These are phyloP conservation scores for Pandemis corylana DNA, from an alignment of 2,888 invertebrate species.

Conservation along the genomic window DNA sequence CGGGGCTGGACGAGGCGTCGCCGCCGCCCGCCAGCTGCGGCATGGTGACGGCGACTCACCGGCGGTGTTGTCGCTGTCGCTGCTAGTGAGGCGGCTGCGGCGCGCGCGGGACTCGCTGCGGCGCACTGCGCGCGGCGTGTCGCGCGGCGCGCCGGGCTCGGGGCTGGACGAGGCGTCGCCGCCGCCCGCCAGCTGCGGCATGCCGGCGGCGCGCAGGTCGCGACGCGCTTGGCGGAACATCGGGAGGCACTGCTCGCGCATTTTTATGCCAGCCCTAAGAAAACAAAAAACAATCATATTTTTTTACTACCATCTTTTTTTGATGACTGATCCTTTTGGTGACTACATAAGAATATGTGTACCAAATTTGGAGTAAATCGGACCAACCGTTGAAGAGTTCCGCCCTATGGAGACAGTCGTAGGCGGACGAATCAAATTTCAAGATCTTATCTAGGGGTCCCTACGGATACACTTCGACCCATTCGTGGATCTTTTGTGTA, in stretches of 20 bases:
- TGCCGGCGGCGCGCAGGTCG: slow-evolving; percentile 87
- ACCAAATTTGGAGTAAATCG: no score
- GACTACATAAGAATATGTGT: no score
- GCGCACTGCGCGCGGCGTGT: slow-evolving; percentile 25
- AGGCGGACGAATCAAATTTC: no score
- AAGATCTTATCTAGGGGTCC: no score
- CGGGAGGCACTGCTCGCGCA: slow-evolving; percentile 94
- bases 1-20: slow-evolving; percentile 49
- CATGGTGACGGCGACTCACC: slow-evolving; percentile 85
- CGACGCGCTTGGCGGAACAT: slow-evolving; percentile 92
- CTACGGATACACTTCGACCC: no score
- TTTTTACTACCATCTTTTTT: neutral
- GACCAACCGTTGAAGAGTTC: no score
- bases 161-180: slow-evolving; percentile 53
- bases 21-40: slow-evolving; percentile 63
- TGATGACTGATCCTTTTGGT: neutral
- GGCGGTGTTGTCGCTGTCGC: slow-evolving; percentile 56
- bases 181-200: slow-evolving; percentile 65
- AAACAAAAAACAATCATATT: neutral
- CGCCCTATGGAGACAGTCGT: no score
- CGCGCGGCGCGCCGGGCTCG: slow-evolving; percentile 37
- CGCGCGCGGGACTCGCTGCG: slow-evolving; percentile 43
- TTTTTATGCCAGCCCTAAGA: slow-evolving; percentile 91
- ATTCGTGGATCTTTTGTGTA: no score
- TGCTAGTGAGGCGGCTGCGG: slow-evolving; percentile 46